Percentiles rank a stretch among this genome's conserved stretches.
Conservation (phyloP, 2,797 vertebrate species). For the Falco columbarius region DNA sequence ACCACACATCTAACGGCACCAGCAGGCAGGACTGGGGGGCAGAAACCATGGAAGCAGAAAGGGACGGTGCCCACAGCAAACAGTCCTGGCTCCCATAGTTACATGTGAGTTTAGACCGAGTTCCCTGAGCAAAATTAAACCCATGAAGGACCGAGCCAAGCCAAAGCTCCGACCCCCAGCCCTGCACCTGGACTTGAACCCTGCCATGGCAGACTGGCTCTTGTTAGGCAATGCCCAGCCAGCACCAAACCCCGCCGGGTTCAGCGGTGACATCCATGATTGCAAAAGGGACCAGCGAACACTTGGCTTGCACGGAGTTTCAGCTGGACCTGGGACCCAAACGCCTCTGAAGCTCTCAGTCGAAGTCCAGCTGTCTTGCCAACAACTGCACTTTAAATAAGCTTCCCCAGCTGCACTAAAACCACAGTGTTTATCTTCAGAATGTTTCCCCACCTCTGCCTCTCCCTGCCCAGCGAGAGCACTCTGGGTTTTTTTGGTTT, state of each 20-base stretch:
- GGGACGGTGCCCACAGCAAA: not conserved
- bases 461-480: not conserved
- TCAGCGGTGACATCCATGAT: not conserved
- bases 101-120: not conserved
- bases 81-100: not conserved
- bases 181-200: not conserved
- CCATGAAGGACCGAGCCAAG: not conserved
- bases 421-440: not conserved
- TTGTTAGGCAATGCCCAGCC: not conserved
- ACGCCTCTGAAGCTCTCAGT: not conserved
- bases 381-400: not conserved
- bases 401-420: not conserved
- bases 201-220: rapidly evolving
- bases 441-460: slow-evolving; percentile 18
- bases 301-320: not conserved
- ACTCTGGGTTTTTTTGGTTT: not conserved
- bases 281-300: not conserved
- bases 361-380: not conserved
- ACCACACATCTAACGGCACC: rapidly evolving
- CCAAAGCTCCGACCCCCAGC: not conserved
- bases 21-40: not conserved
- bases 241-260: not conserved
- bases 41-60: not conserved
- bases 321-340: not conserved
- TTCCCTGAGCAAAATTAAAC: not conserved